Evolutionary conservation across 1,140 invertebrate genomes (phyloP).

Genomic region (Drosophila ercepeae): DNA sequence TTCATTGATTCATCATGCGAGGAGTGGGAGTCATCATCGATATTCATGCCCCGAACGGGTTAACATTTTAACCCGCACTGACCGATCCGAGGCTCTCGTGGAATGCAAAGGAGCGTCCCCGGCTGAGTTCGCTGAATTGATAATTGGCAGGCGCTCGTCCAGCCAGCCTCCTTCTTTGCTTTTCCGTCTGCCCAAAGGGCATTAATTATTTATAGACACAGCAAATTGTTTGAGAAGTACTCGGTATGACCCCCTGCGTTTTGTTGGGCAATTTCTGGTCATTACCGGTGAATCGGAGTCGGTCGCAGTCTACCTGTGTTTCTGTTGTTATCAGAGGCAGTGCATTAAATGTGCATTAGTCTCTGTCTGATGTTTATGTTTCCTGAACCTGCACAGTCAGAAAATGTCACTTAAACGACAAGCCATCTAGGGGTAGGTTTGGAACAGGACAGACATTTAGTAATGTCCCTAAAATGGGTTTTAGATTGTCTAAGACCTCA

Average conservation of each 20-base stretch:
- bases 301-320: conserved; percentile 50
- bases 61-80: conserved; percentile 28
- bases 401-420: not conserved
- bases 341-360: conserved; percentile 62
- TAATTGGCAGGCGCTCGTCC: conserved; percentile 48
- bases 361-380: conserved; percentile 23
- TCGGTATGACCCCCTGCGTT: conserved; percentile 53
- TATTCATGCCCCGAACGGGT: conserved; percentile 50
- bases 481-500: not conserved
- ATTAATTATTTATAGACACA: conserved; percentile 74
- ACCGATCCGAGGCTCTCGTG: not conserved
- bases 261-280: conserved; percentile 54
- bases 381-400: conserved; percentile 10
- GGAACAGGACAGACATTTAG: too few relatives aligned
- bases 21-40: conserved; percentile 48
- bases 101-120: conserved; percentile 30
- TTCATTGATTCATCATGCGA: conserved; percentile 45
- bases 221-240: conserved; percentile 36
- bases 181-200: conserved; percentile 25
- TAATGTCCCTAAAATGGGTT: not conserved
- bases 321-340: conserved; percentile 41
- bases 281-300: conserved; percentile 67
- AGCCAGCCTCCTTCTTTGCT: conserved; percentile 1
- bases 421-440: not conserved
- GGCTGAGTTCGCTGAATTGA: conserved; percentile 55